phyloP scores from a whole-genome alignment of 2,797 vertebrate genomes.

The Falco concolor region DNA sequence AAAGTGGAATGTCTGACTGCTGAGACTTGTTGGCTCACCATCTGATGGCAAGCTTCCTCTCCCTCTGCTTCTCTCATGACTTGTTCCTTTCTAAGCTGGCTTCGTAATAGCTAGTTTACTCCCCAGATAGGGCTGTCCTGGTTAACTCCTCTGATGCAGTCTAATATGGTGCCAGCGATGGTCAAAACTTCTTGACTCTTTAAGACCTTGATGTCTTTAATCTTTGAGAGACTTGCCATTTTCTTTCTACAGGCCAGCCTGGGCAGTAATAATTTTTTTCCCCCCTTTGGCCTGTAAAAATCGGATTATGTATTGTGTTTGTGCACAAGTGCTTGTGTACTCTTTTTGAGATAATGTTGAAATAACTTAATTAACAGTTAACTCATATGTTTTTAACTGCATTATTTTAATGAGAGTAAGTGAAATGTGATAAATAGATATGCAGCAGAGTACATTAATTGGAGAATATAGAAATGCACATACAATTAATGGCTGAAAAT shows the following conservation, averaged over 20 bases:
- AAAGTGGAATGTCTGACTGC: not conserved
- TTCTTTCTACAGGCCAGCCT: not conserved
- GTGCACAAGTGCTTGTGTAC: not conserved
- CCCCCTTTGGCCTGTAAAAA: not conserved
- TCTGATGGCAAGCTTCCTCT: not conserved
- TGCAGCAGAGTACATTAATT: not conserved
- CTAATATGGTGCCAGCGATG: not conserved
- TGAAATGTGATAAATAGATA: not conserved
- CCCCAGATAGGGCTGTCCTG: not conserved
- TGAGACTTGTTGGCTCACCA: not conserved
- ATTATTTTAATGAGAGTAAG: not conserved
- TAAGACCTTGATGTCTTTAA: not conserved
- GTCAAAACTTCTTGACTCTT: not conserved
- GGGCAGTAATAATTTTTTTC: not conserved
- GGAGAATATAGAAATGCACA: not conserved
- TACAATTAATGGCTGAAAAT: not conserved
- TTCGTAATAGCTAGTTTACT: not conserved
- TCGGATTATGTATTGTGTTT: not conserved
- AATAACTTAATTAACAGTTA: not conserved
- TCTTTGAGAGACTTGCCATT: not conserved
- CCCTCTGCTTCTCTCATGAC: not conserved
- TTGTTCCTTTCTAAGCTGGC: not conserved
- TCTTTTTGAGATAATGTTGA: not conserved
- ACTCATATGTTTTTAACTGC: not conserved
- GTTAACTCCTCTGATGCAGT: not conserved